Evolutionary conservation across 2,113 vertebrate genomes (phyloP).

Genomic region (Pithys albifrons): DNA sequence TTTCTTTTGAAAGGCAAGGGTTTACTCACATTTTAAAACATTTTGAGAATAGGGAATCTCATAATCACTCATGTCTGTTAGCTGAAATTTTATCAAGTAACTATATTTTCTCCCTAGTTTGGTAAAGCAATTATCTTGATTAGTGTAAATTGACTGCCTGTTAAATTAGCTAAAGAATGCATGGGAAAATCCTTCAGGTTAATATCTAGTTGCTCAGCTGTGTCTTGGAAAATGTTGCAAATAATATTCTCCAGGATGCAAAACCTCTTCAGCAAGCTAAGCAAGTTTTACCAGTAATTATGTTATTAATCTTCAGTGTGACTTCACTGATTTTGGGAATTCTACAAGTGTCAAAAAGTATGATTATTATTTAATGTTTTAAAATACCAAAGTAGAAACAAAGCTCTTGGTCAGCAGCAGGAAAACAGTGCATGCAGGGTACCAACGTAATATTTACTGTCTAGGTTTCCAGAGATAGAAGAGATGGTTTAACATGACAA

Average conservation of each 20-base stretch:
- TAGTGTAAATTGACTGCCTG: constrained; percentile 7
- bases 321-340: not conserved
- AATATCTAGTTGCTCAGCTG: not conserved
- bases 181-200: constrained; percentile 44
- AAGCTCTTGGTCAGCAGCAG: not conserved
- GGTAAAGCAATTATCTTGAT: constrained; percentile 33
- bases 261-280: constrained; percentile 40
- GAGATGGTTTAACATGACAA: not conserved
- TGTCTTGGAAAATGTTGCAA: not conserved
- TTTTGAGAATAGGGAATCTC: not conserved
- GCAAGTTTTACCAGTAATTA: constrained; percentile 47
- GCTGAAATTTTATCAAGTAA: not conserved
- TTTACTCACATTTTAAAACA: not conserved
- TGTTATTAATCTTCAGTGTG: constrained; percentile 17
- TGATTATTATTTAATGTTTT: not conserved
- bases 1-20: not conserved
- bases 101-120: not conserved
- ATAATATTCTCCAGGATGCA: not conserved
- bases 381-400: not conserved
- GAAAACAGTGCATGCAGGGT: not conserved
- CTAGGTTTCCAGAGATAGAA: not conserved
- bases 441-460: not conserved
- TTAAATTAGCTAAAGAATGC: constrained; percentile 33
- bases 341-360: not conserved
- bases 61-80: not conserved